Evolutionary conservation across 2,888 invertebrate genomes (phyloP), one percentile per base, ranked within the genome.

Genomic region (Argyra leucocephala): DNA sequence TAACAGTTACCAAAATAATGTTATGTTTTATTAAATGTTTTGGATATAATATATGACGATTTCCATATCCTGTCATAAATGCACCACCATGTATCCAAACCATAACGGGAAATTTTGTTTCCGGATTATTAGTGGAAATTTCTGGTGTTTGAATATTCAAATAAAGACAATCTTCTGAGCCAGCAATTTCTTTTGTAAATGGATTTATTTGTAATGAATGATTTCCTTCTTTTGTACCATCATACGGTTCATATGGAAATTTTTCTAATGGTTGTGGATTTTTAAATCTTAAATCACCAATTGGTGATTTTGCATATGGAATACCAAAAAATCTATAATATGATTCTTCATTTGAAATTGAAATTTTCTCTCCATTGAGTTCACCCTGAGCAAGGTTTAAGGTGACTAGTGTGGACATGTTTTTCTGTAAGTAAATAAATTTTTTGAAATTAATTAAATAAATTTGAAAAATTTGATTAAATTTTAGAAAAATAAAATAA

Each of bases 291-390:
- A 81, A 69, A 6, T 75, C 70, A 2, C 78, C 83, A 26, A 84
- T 62, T n/a, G 85, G 85, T 23, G 85, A 83, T 66, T 81, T 80
- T 1, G 85, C 85, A 71, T 83, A 85, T 0, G 85, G 85, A 63
- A 85, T 81, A 1, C 84, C 82, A 69, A 81, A 81, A 70, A 83
- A 85, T 23, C 77, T 77, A 68, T 76, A 80, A 71, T 80, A 84
- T 58, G 76, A 65, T 62, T 76, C 71, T 9, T 81, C 78, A 70
- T 78, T 9, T 2, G 22, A 9, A 6, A 7, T 22, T 3, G 2
- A 22, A 22, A 22, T 22, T 58, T 22, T 22, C 15, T 58, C 21
- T 22, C 21, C 22, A 7, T 12, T 22, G 1, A 22, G 22, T 22
- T 22, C 10, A 10, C 22, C 22, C 9, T 58, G 58, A 2, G 58